Base-by-base conservation (phyloP, 2,797 vertebrate genomes). In the Falco concolor region DNA sequence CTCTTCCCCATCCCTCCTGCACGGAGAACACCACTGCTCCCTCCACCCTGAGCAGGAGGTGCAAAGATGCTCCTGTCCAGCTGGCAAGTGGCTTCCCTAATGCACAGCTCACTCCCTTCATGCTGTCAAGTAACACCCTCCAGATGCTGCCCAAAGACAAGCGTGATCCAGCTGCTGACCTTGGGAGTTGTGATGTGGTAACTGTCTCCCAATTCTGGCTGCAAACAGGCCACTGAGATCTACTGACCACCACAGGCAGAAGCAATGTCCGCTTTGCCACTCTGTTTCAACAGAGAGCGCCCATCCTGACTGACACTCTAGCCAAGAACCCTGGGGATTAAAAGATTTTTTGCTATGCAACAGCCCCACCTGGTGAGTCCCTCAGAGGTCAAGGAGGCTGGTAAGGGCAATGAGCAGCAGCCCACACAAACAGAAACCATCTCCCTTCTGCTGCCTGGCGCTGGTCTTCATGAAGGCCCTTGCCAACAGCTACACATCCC, bases 141-240 rank as follows among this genome's bases (percentile, higher is more conserved):
- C 73, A 73, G 24, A 56, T 56, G 36, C 24, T 81, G 52, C 22
- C 57, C 44, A 40, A 54, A 77, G 49, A 32, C 15, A 6, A 64
- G 30, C 0, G 0, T 23, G n/a, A 52, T n/a, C 59, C 78, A 75
- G 53, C 36, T 68, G 28, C 45, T 63, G 69, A 63, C 40, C 78
- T 54, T 34, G 5, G 5, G 34, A 60, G 27, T 17, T 0, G 0
- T 14, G 18, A 32, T 12, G 47, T 13, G 38, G 42, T 54, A 21
- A 76, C 42, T 38, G 9, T 47, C 49, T 68, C 70, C 30, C 38
- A 47, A 19, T 11, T 76, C 42, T 65, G 38, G 13, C 63, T 69
- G 54, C 44, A 53, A 73, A 85, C 28, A 73, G 44, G 42, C 45
- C 54, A 23, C 57, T 36, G 72, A 57, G 50, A 76, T 38, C 78